Conservation (phyloP, 2,797 vertebrate genomes). For the Pangasius mekongensis region DNA sequence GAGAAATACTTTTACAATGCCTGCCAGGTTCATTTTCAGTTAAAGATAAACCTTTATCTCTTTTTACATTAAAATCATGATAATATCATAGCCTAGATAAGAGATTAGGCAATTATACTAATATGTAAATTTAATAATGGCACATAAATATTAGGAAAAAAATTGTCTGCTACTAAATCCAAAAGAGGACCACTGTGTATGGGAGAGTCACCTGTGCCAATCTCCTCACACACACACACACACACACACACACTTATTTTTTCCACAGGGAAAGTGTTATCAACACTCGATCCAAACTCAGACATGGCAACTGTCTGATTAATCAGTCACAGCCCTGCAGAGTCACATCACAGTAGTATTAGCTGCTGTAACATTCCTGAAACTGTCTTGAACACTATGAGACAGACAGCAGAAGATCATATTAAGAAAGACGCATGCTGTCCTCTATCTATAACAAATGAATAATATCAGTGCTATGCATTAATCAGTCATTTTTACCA, state of each 20-base stretch:
- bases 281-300: neutral
- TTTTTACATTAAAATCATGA: neutral
- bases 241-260: too few species aligned
- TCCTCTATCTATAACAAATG: neutral
- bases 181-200: neutral
- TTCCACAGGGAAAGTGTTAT: neutral
- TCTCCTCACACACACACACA: neutral
- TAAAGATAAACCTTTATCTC: neutral
- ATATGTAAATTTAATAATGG: too few species aligned
- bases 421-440: neutral
- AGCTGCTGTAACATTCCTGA: neutral
- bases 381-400: neutral
- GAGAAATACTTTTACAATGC: neutral
- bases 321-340: neutral
- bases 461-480: neutral
- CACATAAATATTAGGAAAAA: too few species aligned
- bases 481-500: neutral
- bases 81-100: neutral
- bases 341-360: neutral
- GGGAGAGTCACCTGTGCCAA: neutral
- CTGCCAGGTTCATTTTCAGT: neutral
- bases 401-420: neutral
- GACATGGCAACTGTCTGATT: neutral
- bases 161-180: too few species aligned
- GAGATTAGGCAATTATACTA: neutral